phyloP scores from a whole-genome alignment of 2,888 invertebrate genomes.

The Tenthredo scrophulariae region DNA sequence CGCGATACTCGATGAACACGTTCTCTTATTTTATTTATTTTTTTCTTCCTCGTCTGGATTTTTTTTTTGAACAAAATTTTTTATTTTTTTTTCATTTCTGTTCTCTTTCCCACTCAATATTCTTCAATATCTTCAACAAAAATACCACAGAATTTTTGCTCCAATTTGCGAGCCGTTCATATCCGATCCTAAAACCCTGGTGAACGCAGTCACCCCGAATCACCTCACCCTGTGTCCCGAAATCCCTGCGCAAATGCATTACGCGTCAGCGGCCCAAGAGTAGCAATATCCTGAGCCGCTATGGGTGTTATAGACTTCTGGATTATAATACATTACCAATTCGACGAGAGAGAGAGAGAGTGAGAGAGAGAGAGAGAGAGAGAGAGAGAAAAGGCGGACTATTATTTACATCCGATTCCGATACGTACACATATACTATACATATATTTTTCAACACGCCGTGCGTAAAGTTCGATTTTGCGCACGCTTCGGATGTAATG shows the following conservation, averaged over 20 bases:
- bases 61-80: too few species aligned
- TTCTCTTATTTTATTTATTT: not conserved
- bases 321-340: conserved; percentile 78
- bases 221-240: conserved; percentile 60
- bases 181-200: conserved; percentile 60
- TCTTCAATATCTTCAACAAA: not conserved
- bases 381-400: not conserved
- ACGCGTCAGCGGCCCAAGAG: conserved; percentile 77
- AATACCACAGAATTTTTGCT: conserved; percentile 47
- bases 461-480: too few species aligned
- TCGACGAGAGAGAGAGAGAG: conserved; percentile 66
- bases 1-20: too few species aligned
- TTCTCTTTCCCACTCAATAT: not conserved
- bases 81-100: too few species aligned
- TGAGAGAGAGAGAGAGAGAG: not conserved
- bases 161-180: conserved; percentile 63
- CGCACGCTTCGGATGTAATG: too few species aligned
- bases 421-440: not conserved
- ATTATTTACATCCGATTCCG: not conserved
- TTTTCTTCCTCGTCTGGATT: not conserved
- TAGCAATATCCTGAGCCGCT: conserved; percentile 77
- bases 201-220: conserved; percentile 56
- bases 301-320: conserved; percentile 57
- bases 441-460: too few species aligned
- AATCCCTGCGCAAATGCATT: conserved; percentile 77